Evolutionary conservation across 2,113 vertebrate genomes (phyloP).

Genomic region (Lamprologus tigripictilis): DNA sequence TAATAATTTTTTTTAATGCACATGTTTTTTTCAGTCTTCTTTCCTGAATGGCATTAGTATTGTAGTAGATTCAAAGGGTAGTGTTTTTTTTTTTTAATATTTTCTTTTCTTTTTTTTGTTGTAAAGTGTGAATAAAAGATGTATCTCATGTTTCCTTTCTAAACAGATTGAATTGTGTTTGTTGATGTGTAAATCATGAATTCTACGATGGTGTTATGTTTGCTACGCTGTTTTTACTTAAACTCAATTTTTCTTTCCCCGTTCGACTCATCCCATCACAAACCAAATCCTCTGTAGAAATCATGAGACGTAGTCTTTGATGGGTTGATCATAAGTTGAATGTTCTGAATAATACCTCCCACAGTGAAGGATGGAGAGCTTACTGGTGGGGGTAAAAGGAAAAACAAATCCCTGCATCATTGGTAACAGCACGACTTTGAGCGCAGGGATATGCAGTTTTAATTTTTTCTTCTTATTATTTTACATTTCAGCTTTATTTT

Average conservation of each 20-base stretch:
- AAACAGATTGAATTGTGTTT: not conserved
- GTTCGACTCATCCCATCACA: not conserved
- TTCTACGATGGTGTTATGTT: not conserved
- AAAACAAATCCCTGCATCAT: not conserved
- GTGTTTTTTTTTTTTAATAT: not conserved
- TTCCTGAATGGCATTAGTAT: slow-evolving; percentile 87
- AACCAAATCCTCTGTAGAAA: slow-evolving; percentile 56
- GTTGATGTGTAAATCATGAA: not conserved
- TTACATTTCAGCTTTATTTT: slow-evolving; percentile 55
- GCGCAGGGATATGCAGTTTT: slow-evolving; percentile 21
- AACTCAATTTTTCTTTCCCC: not conserved
- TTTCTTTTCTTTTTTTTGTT: not conserved
- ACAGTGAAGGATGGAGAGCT: not conserved
- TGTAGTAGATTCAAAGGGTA: slow-evolving; percentile 79
- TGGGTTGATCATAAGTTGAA: not conserved
- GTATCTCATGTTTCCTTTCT: not conserved
- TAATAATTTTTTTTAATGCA: not conserved
- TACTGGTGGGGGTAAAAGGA: not conserved
- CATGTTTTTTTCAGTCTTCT: slow-evolving; percentile 22
- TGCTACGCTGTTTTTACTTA: not conserved
- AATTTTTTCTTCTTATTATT: not conserved
- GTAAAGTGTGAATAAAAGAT: not conserved
- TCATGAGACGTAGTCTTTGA: not conserved
- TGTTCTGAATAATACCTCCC: slow-evolving; percentile 3
- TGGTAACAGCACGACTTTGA: not conserved